Percentiles rank a stretch among this genome's conserved stretches.
phyloP scores from a whole-genome alignment of 2,888 invertebrate species.

The Conops quadrifasciatus region DNA sequence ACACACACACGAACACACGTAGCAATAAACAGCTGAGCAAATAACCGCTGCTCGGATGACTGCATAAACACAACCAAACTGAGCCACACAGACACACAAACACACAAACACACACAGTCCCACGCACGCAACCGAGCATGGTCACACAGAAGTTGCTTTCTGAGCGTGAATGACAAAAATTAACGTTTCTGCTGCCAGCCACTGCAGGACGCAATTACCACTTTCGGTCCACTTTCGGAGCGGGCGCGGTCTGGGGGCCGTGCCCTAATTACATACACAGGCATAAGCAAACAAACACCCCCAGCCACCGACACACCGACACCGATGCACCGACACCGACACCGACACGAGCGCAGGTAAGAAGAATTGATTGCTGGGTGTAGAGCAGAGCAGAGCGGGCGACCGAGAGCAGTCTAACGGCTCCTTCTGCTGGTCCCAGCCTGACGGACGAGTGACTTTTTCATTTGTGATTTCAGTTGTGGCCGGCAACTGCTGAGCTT shows the following conservation, averaged over 20 bases:
- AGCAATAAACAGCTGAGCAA: slow-evolving; percentile 15
- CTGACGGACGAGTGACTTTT: slow-evolving; percentile 29
- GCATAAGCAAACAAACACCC: slow-evolving; percentile 19
- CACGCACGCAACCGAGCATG: slow-evolving; percentile 6
- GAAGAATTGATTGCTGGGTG: slow-evolving; percentile 19
- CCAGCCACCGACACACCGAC: slow-evolving; percentile 15
- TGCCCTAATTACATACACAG: slow-evolving; percentile 31
- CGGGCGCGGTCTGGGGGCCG: background rate
- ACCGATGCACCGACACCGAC: background rate
- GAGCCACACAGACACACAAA: background rate
- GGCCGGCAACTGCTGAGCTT: slow-evolving; percentile 16
- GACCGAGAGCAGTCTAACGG: background rate
- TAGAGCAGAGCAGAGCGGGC: background rate
- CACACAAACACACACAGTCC: slow-evolving; percentile 11
- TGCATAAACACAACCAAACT: background rate
- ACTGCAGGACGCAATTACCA: slow-evolving; percentile 25
- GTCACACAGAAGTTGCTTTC: slow-evolving; percentile 40
- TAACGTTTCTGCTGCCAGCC: slow-evolving; percentile 13
- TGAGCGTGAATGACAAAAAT: slow-evolving; percentile 40
- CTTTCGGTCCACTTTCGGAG: slow-evolving; percentile 1
- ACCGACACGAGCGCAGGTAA: background rate
- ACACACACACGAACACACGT: background rate
- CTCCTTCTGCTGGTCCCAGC: background rate
- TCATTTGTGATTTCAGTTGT: slow-evolving; percentile 30
- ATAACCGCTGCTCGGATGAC: slow-evolving; percentile 1